Percentiles rank a stretch among this genome's conserved stretches.
Conservation (phyloP, 2,888 invertebrate species). For the Anthoptus insignis region DNA sequence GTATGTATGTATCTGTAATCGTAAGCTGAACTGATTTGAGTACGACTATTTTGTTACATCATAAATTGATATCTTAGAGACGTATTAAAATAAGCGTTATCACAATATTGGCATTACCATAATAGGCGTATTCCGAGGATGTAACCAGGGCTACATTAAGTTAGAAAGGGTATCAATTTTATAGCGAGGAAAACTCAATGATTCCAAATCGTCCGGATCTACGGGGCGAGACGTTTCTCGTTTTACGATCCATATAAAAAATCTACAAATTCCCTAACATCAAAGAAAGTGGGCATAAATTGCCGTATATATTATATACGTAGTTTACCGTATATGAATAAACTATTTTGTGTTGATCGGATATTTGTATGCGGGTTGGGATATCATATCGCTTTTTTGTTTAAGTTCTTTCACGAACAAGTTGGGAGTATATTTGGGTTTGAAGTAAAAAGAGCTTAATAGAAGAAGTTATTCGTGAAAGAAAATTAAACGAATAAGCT, state of each 20-base stretch:
- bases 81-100: slow-evolving; percentile 10
- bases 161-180: slow-evolving; percentile 30
- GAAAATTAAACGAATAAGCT: too few species aligned
- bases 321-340: neutral
- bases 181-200: slow-evolving; percentile 31
- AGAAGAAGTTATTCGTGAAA: too few species aligned
- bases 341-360: slow-evolving; percentile 3
- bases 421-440: neutral
- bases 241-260: slow-evolving; percentile 35
- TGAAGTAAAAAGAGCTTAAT: too few species aligned
- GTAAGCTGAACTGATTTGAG: too few species aligned
- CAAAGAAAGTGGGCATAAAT: slow-evolving; percentile 33
- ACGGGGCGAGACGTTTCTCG: slow-evolving; percentile 9
- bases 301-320: neutral
- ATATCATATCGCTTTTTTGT: neutral
- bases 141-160: slow-evolving; percentile 16
- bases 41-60: too few species aligned
- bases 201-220: slow-evolving; percentile 23
- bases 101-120: neutral
- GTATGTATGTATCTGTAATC: too few species aligned
- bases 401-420: neutral
- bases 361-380: neutral
- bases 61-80: too few species aligned
- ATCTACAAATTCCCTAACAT: slow-evolving; percentile 27
- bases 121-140: slow-evolving; percentile 2